phyloP scores from a whole-genome alignment of 2,888 invertebrate species.

The Meganola albula region DNA sequence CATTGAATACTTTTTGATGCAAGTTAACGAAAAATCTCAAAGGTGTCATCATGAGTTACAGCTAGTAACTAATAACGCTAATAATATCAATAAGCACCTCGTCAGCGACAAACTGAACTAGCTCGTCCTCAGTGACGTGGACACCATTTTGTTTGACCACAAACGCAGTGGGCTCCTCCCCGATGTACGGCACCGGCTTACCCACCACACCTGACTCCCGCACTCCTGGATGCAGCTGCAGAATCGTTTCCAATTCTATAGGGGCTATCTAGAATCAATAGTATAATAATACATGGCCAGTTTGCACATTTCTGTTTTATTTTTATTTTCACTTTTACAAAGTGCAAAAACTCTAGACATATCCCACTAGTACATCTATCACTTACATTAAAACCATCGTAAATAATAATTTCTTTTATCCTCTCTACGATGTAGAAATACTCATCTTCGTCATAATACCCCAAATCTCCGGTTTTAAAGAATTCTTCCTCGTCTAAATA shows the following conservation, averaged over 20 bases:
- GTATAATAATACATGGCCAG: no score
- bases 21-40: no score
- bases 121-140: slow-evolving; percentile 72
- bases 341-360: no score
- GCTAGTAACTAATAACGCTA: no score
- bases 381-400: slow-evolving; percentile 49
- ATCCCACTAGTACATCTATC: no score
- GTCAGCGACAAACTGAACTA: slow-evolving; percentile 70
- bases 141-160: slow-evolving; percentile 79
- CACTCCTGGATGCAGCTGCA: slow-evolving; percentile 83
- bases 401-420: slow-evolving; percentile 46
- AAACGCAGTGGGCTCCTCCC: slow-evolving; percentile 85
- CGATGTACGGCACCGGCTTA: slow-evolving; percentile 80
- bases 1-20: no score
- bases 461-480: slow-evolving; percentile 53
- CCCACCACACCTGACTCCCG: slow-evolving; percentile 89
- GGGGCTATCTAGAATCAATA: slow-evolving; percentile 80
- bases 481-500: slow-evolving; percentile 50
- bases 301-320: no score
- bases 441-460: slow-evolving; percentile 51
- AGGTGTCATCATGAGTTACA: no score
- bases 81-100: no score
- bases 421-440: slow-evolving; percentile 52
- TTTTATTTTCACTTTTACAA: no score
- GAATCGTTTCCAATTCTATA: slow-evolving; percentile 87